Percentiles rank a stretch among this genome's conserved stretches.
Evolutionary conservation across 2,888 invertebrate species (phyloP).

Genomic region (Noctua fimbriata): DNA sequence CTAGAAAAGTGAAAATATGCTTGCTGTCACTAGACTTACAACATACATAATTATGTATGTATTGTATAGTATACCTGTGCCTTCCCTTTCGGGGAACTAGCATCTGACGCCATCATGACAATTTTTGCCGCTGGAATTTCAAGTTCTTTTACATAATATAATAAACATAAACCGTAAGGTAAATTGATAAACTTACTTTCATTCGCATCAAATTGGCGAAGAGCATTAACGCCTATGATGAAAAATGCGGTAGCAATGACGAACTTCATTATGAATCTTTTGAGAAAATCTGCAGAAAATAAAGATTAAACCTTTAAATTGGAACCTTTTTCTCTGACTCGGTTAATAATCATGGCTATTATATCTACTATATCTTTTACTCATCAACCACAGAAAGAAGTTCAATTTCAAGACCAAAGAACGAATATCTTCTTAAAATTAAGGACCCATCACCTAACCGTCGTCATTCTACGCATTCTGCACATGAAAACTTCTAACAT

Average conservation of each 20-base stretch:
- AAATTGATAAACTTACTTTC: conserved; percentile 32
- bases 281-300: neutral
- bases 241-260: conserved; percentile 68
- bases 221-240: conserved; percentile 68
- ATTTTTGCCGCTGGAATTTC: neutral
- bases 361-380: neutral
- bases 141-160: neutral
- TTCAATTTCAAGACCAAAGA: no score
- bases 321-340: neutral
- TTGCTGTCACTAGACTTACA: neutral
- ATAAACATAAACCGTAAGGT: neutral
- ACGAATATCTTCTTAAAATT: no score
- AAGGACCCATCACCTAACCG: no score
- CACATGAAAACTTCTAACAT: no score
- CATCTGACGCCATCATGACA: neutral
- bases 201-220: conserved; percentile 1
- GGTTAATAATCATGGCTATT: neutral
- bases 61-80: no score
- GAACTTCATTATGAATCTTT: conserved; percentile 70
- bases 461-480: no score
- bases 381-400: no score
- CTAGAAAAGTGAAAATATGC: neutral
- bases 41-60: neutral
- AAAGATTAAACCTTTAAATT: neutral
- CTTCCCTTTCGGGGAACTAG: neutral